Conservation (phyloP, 2,113 vertebrate species). For the Perca schrenkii region DNA sequence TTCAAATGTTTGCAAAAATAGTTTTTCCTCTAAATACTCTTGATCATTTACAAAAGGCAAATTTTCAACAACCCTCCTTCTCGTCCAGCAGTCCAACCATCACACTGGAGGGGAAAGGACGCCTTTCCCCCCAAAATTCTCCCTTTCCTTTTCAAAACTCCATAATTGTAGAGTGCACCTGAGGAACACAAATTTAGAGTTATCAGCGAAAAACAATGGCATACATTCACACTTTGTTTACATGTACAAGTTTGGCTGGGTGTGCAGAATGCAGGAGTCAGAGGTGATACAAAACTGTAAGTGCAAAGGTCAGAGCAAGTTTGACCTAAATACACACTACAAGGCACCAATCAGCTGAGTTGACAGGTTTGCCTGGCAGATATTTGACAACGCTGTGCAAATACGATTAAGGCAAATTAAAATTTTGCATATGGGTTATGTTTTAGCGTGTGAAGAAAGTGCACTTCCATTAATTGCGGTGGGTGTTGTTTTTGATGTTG, state of each 20-base stretch:
- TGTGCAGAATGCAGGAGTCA: neutral
- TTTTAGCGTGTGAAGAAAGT: neutral
- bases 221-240: neutral
- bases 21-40: conserved; percentile 62
- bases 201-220: neutral
- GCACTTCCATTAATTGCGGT: too few species aligned
- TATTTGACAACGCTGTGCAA: neutral
- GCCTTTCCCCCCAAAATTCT: conserved; percentile 85
- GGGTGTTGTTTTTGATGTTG: neutral
- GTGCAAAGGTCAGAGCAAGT: conserved; percentile 15
- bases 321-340: neutral
- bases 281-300: neutral
- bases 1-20: conserved; percentile 79
- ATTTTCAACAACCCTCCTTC: conserved; percentile 72
- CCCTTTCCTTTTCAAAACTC: conserved; percentile 88
- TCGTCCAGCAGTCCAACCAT: conserved; percentile 79
- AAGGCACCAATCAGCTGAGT: conserved; percentile 13
- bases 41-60: conserved; percentile 85
- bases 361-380: neutral
- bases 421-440: neutral
- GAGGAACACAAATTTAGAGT: conserved; percentile 50
- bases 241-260: neutral
- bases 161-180: conserved; percentile 97
- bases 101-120: conserved; percentile 89
- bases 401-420: neutral